These are phyloP conservation scores for Drosophila rhopaloa DNA, from an alignment of 1,140 invertebrate species.

Conservation along the genomic window DNA sequence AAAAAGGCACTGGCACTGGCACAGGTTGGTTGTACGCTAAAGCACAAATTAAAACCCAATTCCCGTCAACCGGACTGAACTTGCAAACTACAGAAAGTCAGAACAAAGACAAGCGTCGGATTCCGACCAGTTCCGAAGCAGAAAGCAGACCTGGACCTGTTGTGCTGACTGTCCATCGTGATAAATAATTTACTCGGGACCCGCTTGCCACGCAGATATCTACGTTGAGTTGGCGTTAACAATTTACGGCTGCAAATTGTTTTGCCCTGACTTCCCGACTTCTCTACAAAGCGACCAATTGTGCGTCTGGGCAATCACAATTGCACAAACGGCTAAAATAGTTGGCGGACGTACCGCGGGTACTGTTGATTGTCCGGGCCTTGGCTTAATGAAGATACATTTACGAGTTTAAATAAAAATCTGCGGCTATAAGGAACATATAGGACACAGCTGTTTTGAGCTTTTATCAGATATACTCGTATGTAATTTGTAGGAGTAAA, in stretches of 20 bases:
- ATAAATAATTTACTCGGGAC: constrained; percentile 68
- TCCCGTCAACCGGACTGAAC: constrained; percentile 5
- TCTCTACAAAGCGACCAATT: background rate
- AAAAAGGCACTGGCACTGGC: no score
- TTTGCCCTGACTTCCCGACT: constrained; percentile 5
- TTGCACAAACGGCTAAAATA: background rate
- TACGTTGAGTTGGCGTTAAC: constrained; percentile 46
- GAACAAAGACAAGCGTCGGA: constrained; percentile 46
- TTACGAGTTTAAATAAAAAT: background rate
- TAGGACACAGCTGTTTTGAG: background rate
- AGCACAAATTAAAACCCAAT: constrained; percentile 56
- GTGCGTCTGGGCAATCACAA: background rate
- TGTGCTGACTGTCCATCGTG: constrained; percentile 33
- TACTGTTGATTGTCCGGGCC: background rate
- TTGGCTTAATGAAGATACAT: constrained; percentile 7
- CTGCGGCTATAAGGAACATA: no score
- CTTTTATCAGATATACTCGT: background rate
- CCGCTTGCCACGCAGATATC: constrained; percentile 37
- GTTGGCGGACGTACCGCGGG: background rate
- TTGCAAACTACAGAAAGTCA: constrained; percentile 31
- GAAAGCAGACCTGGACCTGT: background rate
- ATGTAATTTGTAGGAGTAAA: no score
- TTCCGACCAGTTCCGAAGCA: constrained; percentile 8
- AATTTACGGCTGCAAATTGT: constrained; percentile 50
- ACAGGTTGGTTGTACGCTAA: constrained; percentile 12